Base-by-base conservation (phyloP, 2,797 vertebrate species). In the Chaetodon trifasciatus region DNA sequence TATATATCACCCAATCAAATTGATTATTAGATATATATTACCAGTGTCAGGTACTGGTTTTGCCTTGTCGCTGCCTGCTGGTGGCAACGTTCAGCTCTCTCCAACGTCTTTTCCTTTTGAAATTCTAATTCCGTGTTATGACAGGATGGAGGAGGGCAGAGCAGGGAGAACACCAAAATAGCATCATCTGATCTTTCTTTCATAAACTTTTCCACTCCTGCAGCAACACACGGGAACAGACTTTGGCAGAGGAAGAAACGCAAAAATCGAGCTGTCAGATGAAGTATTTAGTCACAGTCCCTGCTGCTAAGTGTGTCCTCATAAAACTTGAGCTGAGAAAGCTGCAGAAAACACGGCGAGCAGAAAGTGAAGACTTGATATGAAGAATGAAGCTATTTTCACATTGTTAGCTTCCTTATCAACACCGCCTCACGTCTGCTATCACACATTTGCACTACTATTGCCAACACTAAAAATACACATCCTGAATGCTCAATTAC, bases 151-250 rank as follows among this genome's bases (percentile, higher is more conserved):
- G 65, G 74, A 80, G 74, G 85, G 86, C 78, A 85, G 82, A 57
- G 76, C 74, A 50, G 62, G 17, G 88, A 81, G 64, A 78, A 78
- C 84, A 88, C 88, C 81, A 84, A 93, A 93, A 94, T 88, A 92
- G 89, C 70, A 90, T 80, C 78, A 92, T 94, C 86, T 89, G 89
- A 93, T 89, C 85, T 88, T 87, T 83, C 85, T 93, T 93, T 93
- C 83, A 89, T 89, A 88, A 93, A 92, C 85, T 85, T 91, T 94
- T 94, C 91, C 89, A 89, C 79, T 89, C 84, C 85, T 86, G 90
- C 74, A 89, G 83, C 88, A 86, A 82, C 40, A 57, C 64, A 66
- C 78, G 78, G 63, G 67, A 84, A 85, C 70, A 70, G 76, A 64
- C 76, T 88, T 73, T 84, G 83, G 79, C 80, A 76, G 56, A 10